These are phyloP conservation scores for Eucera pruinosa DNA, from an alignment of 2,888 invertebrate species.

Conservation along the genomic window DNA sequence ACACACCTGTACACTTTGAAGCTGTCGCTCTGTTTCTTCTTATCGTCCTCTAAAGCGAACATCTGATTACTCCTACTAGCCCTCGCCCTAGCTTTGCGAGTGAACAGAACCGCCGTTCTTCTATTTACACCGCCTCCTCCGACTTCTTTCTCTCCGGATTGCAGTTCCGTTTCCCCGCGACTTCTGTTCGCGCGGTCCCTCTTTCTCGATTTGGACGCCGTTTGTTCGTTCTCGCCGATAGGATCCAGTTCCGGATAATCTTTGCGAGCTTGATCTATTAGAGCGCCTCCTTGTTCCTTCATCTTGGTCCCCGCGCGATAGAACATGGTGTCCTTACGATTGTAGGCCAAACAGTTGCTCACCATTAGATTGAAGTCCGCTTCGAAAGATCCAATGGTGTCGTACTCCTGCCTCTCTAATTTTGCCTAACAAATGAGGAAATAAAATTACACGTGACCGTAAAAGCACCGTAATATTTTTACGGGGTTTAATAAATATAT, in stretches of 20 bases:
- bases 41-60: constrained; percentile 68
- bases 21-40: constrained; percentile 82
- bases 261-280: constrained; percentile 92
- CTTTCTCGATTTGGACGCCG: constrained; percentile 76
- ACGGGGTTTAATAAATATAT: too few relatives aligned
- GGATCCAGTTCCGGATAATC: constrained; percentile 85
- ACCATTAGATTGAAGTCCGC: constrained; percentile 98
- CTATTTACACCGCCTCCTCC: constrained; percentile 86
- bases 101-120: constrained; percentile 91
- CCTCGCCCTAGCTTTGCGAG: constrained; percentile 88
- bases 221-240: constrained; percentile 57
- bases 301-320: constrained; percentile 95
- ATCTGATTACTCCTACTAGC: constrained; percentile 84
- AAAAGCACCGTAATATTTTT: too few relatives aligned
- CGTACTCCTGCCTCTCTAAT: constrained; percentile 89
- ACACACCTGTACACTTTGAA: constrained; percentile 81
- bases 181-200: constrained; percentile 79
- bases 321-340: constrained; percentile 97
- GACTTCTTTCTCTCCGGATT: constrained; percentile 76
- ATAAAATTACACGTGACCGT: too few relatives aligned
- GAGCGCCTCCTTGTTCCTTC: constrained; percentile 93
- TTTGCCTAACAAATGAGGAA: constrained; percentile 85
- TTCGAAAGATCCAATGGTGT: constrained; percentile 91
- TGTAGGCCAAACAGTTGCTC: constrained; percentile 97
- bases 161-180: constrained; percentile 75